Conservation (phyloP, 2,113 vertebrate species). For the Jaculus jaculus region DNA sequence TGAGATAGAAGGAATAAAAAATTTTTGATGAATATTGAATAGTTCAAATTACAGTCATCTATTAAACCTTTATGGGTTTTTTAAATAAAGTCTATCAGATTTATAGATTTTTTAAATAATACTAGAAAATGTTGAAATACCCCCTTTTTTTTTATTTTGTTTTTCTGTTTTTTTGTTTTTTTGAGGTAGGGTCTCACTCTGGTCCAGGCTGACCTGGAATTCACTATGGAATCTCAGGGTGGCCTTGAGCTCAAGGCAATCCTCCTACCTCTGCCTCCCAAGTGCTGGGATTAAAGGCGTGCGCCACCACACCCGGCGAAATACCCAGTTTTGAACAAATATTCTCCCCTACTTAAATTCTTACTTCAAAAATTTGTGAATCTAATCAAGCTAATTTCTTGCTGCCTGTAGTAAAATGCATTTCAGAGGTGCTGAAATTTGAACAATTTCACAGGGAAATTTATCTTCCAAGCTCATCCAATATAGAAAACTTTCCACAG, state of each 20-base stretch:
- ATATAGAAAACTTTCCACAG: conserved; percentile 41
- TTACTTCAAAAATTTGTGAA: background rate
- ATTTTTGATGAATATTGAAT: background rate
- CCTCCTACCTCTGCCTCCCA: too few species aligned
- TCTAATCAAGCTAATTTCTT: conserved; percentile 21
- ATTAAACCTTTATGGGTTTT: background rate
- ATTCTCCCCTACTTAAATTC: conserved; percentile 9
- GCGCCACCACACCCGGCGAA: too few species aligned
- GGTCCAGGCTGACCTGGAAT: too few species aligned
- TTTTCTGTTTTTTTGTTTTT: too few species aligned
- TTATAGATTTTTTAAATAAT: background rate
- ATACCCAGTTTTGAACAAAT: background rate
- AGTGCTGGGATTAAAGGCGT: too few species aligned
- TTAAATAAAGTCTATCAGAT: conserved; percentile 8
- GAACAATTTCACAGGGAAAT: background rate
- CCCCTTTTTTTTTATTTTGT: too few species aligned
- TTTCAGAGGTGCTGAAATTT: background rate
- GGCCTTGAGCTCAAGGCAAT: too few species aligned
- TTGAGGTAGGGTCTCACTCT: too few species aligned
- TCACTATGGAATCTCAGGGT: too few species aligned
- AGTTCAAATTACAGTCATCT: background rate
- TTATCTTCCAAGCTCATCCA: background rate
- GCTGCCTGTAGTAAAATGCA: background rate
- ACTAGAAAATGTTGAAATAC: conserved; percentile 2
- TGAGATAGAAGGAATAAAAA: background rate